These are phyloP conservation scores for Drosophila hawaiiensis DNA, from an alignment of 2,888 invertebrate genomes.

Conservation along the genomic window DNA sequence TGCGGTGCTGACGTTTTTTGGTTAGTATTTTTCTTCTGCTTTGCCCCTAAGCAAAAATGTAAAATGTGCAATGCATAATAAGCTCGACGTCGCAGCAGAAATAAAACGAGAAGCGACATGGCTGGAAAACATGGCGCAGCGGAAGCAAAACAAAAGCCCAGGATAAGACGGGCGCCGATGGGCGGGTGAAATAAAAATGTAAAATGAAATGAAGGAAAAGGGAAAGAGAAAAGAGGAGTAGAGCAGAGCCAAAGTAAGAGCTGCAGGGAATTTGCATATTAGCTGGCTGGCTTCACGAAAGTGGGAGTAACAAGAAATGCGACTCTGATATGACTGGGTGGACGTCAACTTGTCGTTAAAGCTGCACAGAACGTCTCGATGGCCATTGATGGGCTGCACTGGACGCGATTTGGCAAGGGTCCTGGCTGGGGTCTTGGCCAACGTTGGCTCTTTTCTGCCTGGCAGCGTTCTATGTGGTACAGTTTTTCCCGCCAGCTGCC, in stretches of 20 bases:
- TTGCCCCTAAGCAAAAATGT: conserved; percentile 65
- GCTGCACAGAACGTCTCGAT: conserved; percentile 55
- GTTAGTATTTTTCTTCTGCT: conserved; percentile 24
- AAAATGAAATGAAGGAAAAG: conserved; percentile 25
- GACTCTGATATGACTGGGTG: conserved; percentile 11
- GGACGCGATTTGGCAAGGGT: neutral
- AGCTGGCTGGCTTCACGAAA: conserved; percentile 57
- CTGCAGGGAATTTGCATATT: conserved; percentile 79
- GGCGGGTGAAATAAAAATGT: neutral
- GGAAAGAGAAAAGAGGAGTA: conserved; percentile 36
- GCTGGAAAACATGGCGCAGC: conserved; percentile 68
- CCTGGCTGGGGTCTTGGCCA: conserved; percentile 5
- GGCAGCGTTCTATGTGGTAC: conserved; percentile 42
- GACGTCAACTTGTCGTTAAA: conserved; percentile 54
- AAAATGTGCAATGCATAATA: conserved; percentile 81
- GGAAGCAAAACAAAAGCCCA: conserved; percentile 71
- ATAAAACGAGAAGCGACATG: conserved; percentile 48
- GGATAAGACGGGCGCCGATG: conserved; percentile 28
- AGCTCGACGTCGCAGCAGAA: conserved; percentile 55
- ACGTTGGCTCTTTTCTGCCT: conserved; percentile 35
- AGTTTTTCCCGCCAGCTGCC: conserved; percentile 57
- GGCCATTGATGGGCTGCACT: conserved; percentile 53
- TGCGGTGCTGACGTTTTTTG: conserved; percentile 28
- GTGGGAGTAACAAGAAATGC: conserved; percentile 31
- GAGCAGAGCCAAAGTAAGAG: conserved; percentile 64